Evolutionary conservation across 2,888 invertebrate genomes (phyloP), one percentile per base, ranked within the genome.

Genomic region (Platycheirus rosarum): DNA sequence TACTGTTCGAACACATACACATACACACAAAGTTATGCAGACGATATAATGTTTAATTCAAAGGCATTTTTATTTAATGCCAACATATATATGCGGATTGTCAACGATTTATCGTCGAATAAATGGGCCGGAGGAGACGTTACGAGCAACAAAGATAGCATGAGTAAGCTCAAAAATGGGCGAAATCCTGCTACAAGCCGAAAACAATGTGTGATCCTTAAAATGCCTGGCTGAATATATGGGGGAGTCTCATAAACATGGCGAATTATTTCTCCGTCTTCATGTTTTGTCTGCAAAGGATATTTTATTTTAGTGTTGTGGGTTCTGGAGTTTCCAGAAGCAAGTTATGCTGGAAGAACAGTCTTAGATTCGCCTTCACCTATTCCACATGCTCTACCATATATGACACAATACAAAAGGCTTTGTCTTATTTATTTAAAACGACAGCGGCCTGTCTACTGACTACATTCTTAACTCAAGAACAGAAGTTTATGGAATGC

Each of bases 91-190:
- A 53, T 66, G 55, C 46, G 75, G 49, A 80, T 70, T 75, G 65
- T 65, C 69, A 70, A 65, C 65, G 65, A 80, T 80, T 80, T 80
- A 80, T 80, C 48, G 63, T 29, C n/a, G 65, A 62, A 60, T 65
- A 75, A 80, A 80, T 79, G 79, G 74, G 48, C 55, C 49, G 37
- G 16, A 69, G 63, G 35, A 74, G 48, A 42, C 68, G 55, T 68
- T 69, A 49, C 49, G 46, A 65, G 46, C 46, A 42, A 20, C 55
- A 23, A 40, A 40, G 6, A 29, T 40, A 57, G 29, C 68, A 42
- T 29, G 57, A 7, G n/a, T n/a, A 60, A 57, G 46, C 51, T 57
- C 49, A 29, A 40, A 63, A 79, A 79, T 46, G 63, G 63, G 20
- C 23, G 29, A 57, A 40, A 29, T 51, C 74, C 40, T 49, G 57